Evolutionary conservation across 30 jellyfish, hydroid and myxozoan species (phyloP), one percentile per base, ranked within the genome.

Genomic region (Aurelia aurita complex sp. Pacific): DNA sequence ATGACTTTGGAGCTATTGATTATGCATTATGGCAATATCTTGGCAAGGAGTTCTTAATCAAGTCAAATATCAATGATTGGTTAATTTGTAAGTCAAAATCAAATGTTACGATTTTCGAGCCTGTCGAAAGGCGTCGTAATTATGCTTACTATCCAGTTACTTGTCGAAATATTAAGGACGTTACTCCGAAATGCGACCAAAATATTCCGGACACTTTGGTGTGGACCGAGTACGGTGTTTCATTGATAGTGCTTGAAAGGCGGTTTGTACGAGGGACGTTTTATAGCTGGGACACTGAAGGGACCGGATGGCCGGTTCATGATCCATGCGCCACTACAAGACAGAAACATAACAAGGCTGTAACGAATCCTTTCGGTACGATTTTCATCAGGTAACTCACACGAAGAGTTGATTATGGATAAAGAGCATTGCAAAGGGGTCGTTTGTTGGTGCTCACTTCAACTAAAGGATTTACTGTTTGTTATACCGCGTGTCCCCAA

Each of bases 181-280:
- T 85, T 17, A 91, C 96, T 35, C 69, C 85, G 13, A 85, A 80
- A 76, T 91, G 97, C 74, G 86, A 91, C 60, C 78, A 40, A 38
- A 77, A 72, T n/a, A 64, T 72, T 2, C 97, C 97, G n/a, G 86
- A 91, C 61, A 80, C 94, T 2, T 51, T 91, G 35, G 83, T 80
- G 8, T 91, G 97, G 97, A 91, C 97, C 0, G 89, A 80, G 61
- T 72, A 85, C 70, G 97, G 97, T 0, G 88, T 92, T 14, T 84
- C 97, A 2, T 61, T 91, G 38, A 77, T 88, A 2, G 90, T 88
- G 2, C 63, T 77, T 7, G 69, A 73, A 46, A 51, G 97, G 77
- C 65, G 89, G 51, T 71, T 88, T 67, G 72, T 54, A n/a, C 65
- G 97, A 81, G 97, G 97, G 51, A 88, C 92, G n/a, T 88, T 62